Conservation (phyloP, 2,888 invertebrate genomes). For the Habroteleia sp. region DNA sequence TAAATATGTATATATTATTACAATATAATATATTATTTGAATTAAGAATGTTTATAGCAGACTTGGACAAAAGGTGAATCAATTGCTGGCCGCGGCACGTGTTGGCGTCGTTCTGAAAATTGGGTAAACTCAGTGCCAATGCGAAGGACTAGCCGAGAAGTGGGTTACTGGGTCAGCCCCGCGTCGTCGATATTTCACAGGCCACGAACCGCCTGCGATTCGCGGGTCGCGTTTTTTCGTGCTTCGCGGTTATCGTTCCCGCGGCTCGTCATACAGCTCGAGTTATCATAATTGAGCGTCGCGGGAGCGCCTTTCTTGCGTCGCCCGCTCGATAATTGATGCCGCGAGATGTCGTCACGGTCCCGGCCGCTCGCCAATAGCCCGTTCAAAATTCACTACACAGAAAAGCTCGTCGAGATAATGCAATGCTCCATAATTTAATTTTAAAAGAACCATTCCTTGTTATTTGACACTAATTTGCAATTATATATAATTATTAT, state of each 20-base stretch:
- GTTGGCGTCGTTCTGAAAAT: conserved; percentile 59
- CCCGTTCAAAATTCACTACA: no score
- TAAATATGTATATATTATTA: no score
- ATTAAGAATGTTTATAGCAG: no score
- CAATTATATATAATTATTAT: no score
- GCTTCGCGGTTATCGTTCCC: conserved; percentile 20
- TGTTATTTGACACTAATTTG: no score
- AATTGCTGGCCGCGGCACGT: conserved; percentile 40
- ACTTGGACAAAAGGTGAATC: conserved; percentile 26
- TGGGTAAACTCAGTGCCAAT: conserved; percentile 67
- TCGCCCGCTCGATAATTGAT: conserved; percentile 16
- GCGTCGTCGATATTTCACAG: conserved; percentile 69
- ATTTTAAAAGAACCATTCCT: no score
- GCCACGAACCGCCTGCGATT: conserved; percentile 67
- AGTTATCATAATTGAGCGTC: conserved; percentile 12
- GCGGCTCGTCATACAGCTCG: conserved; percentile 1
- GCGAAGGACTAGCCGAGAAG: conserved; percentile 63
- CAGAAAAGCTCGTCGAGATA: no score
- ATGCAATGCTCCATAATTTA: no score
- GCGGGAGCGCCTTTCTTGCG: conserved; percentile 5
- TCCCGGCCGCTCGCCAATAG: neutral
- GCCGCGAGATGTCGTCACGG: conserved; percentile 12
- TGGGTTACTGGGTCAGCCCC: conserved; percentile 74
- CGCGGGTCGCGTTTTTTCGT: conserved; percentile 24
- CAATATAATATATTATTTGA: no score